Evolutionary conservation across 2,797 vertebrate genomes (phyloP), one percentile per base, ranked within the genome.

Genomic region (Rousettus madagascariensis): DNA sequence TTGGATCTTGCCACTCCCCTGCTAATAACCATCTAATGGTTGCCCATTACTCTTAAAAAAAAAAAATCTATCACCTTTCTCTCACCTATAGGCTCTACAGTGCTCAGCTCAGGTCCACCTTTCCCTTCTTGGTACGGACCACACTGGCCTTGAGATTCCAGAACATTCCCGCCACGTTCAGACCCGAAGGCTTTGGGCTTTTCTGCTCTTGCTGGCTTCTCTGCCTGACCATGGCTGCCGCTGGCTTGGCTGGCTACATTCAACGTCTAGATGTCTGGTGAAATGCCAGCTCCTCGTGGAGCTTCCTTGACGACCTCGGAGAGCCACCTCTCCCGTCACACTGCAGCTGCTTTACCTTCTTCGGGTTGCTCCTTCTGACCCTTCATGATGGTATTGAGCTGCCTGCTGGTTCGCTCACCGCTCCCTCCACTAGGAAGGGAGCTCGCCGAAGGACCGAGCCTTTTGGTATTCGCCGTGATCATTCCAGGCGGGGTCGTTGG

Each of bases 331-430:
- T 55, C 13, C 36, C 5, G 0, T 55, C 46, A 28, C 30, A n/a
- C 5, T 0, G 5, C 11, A 26, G 55, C 28, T 41, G 36, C 13
- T 84, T 8, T 8, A 19, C 51, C 36, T 63, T 43, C 57, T 78
- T 74, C 24, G 11, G 2, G 2, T 5, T 6, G 3, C 26, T 30
- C 43, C 49, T 19, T 55, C 28, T 4, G 71, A 13, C 1, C 3
- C 55, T 53, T 26, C 13, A 0, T 46, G n/a, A 36, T 10, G 46
- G 30, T 6, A 7, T 2, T 4, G 4, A 78, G 26, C 30, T 57
- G 20, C 22, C 0, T 2, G 1, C 24, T 33, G 69, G 16, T 24
- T 91, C 77, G 4, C 61, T 30, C 26, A 1, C 36, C 9, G 12
- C 3, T 5, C 2, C 13, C 43, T 86, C 41, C 72, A 30, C n/a